A percentile compares a stretch with the other conserved stretches of the same genome.
These are phyloP conservation scores for Cladopsammia gracilis DNA, from an alignment of 64 coral and sea anemone genomes.

Conservation along the genomic window DNA sequence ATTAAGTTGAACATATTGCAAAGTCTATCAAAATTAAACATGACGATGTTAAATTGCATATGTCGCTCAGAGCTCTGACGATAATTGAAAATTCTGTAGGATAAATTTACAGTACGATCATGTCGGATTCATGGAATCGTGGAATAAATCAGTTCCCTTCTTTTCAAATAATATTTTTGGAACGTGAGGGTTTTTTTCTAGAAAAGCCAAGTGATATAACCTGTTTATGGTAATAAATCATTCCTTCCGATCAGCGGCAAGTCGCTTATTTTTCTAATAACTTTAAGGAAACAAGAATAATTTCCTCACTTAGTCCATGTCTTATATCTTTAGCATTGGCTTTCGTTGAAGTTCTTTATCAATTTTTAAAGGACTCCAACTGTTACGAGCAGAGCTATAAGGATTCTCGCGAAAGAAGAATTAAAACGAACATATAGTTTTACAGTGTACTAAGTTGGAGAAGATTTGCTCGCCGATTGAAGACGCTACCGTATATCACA, in stretches of 20 bases:
- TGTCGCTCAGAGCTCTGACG: background rate
- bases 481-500: background rate
- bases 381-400: background rate
- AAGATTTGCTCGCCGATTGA: no score
- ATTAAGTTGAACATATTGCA: background rate
- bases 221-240: constrained; percentile 17
- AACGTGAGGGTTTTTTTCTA: background rate
- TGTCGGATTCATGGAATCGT: no score
- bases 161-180: background rate
- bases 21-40: background rate
- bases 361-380: constrained; percentile 2
- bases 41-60: constrained; percentile 10
- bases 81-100: background rate
- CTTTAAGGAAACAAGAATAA: constrained; percentile 14
- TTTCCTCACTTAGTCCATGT: background rate
- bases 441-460: background rate
- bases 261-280: constrained; percentile 31
- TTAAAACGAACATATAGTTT: background rate
- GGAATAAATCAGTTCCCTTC: no score
- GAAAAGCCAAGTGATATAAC: background rate
- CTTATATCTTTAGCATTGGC: background rate
- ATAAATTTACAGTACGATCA: background rate
- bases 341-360: constrained; percentile 2
- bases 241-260: constrained; percentile 1
- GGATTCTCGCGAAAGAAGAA: background rate